A percentile compares a stretch with the other conserved stretches of the same genome.
Conservation (phyloP, 1,140 invertebrate species). For the Homarus americanus region DNA sequence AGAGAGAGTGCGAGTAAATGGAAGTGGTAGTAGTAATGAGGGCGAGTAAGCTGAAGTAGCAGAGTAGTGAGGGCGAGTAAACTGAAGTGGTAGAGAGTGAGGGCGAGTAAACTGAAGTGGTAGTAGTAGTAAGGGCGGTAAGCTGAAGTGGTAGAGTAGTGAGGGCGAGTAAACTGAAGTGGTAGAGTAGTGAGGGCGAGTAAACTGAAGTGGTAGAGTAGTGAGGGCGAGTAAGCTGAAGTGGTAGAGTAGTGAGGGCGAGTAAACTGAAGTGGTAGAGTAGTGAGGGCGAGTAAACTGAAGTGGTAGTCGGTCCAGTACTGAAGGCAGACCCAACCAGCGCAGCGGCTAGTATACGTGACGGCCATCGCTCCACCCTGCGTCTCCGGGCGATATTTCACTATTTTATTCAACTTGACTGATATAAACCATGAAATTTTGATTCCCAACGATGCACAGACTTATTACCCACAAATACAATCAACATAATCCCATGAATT, state of each 20-base stretch:
- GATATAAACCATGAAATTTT: not conserved
- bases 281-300: too few species aligned
- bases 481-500: slow-evolving; percentile 48
- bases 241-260: too few species aligned
- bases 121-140: too few species aligned
- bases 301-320: not conserved
- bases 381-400: slow-evolving; percentile 32
- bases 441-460: slow-evolving; percentile 33
- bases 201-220: too few species aligned
- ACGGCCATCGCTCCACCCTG: slow-evolving; percentile 43
- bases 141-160: too few species aligned
- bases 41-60: not conserved
- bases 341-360: not conserved
- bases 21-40: too few species aligned
- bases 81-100: too few species aligned
- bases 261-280: too few species aligned
- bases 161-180: too few species aligned
- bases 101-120: too few species aligned
- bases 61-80: not conserved
- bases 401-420: not conserved
- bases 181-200: too few species aligned
- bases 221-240: too few species aligned
- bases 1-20: slow-evolving; percentile 9
- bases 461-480: slow-evolving; percentile 37
- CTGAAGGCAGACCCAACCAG: not conserved